These are phyloP conservation scores for Brachirus orientalis DNA, from an alignment of 2,113 vertebrate species.

Conservation along the genomic window DNA sequence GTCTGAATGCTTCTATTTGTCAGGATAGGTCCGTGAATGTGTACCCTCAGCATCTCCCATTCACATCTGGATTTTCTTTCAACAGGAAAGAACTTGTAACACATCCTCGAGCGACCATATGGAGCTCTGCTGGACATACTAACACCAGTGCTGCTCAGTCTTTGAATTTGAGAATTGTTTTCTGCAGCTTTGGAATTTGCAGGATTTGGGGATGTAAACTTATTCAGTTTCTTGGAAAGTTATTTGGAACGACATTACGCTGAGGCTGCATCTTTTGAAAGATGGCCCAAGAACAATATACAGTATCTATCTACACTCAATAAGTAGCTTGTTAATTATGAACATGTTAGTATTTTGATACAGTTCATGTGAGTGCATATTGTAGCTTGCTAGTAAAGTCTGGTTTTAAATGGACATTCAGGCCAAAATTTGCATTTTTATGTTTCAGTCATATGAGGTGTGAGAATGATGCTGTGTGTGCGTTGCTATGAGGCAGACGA, in stretches of 20 bases:
- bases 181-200: too few species aligned
- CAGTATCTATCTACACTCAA: too few species aligned
- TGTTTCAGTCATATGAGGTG: not conserved
- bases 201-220: not conserved
- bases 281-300: too few species aligned
- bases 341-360: too few species aligned
- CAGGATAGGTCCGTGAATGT: slow-evolving; percentile 20
- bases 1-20: slow-evolving; percentile 26
- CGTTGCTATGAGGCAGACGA: not conserved
- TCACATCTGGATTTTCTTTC: slow-evolving; percentile 54
- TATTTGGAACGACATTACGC: not conserved
- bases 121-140: slow-evolving; percentile 32
- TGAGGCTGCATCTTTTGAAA: not conserved
- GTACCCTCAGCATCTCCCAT: slow-evolving; percentile 15
- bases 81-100: slow-evolving; percentile 19
- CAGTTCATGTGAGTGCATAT: too few species aligned
- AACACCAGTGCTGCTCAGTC: too few species aligned
- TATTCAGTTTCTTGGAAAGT: not conserved
- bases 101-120: slow-evolving; percentile 37
- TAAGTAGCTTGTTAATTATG: too few species aligned
- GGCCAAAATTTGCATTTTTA: not conserved
- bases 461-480: not conserved
- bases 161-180: too few species aligned
- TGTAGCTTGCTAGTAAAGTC: too few species aligned
- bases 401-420: not conserved